These are phyloP conservation scores for Tetragonula clypearis DNA, from an alignment of 1,140 invertebrate species.

Conservation along the genomic window DNA sequence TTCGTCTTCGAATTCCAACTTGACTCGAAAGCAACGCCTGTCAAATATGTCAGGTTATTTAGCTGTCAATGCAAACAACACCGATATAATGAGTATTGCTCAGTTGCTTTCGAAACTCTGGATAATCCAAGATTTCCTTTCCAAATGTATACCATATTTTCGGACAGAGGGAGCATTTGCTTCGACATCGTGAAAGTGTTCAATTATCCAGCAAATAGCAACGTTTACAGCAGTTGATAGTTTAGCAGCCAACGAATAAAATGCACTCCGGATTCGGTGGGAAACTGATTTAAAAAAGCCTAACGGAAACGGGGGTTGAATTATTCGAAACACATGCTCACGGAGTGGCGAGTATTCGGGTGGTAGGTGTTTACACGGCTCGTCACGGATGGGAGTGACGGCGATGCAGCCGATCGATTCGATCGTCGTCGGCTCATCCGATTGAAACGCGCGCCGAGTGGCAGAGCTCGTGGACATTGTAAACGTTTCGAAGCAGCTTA, in stretches of 20 bases:
- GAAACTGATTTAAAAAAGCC: background rate
- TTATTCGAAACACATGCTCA: background rate
- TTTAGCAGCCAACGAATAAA: background rate
- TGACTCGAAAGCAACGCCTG: no score
- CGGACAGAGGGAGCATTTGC: no score
- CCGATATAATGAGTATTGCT: no score
- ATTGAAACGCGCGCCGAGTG: conserved; percentile 68
- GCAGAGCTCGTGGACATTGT: conserved; percentile 68
- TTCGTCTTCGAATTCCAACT: no score
- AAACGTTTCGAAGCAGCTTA: conserved; percentile 76
- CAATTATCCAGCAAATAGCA: no score
- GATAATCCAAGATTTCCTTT: no score
- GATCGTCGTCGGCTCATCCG: conserved; percentile 57
- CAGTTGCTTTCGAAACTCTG: no score
- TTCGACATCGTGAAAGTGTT: no score
- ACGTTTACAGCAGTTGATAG: background rate
- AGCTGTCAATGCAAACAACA: no score
- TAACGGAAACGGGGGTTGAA: background rate
- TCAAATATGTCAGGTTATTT: no score
- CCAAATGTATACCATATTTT: no score
- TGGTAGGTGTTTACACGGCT: conserved; percentile 4
- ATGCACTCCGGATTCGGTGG: background rate
- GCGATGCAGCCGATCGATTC: conserved; percentile 19
- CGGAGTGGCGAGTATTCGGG: background rate
- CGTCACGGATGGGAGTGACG: conserved; percentile 29